phyloP scores from a whole-genome alignment of 1,140 invertebrate genomes.

The Zophobas atratus region DNA sequence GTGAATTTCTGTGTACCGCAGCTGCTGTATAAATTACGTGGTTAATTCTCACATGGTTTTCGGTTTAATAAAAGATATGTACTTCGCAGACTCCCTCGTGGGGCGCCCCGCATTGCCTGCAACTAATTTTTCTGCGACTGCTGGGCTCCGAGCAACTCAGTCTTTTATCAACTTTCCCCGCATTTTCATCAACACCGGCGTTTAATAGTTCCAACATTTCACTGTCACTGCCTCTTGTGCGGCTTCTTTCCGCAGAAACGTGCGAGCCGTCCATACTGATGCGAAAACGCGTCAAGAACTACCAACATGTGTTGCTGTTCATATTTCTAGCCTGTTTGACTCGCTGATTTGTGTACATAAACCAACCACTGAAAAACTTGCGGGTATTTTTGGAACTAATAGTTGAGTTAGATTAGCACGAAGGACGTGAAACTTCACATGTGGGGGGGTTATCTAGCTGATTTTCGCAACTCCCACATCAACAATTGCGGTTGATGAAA shows the following conservation, averaged over 20 bases:
- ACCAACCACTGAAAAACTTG: conserved; percentile 3
- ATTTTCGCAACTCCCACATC: too few relatives aligned
- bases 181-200: conserved; percentile 30
- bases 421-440: neutral
- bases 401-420: neutral
- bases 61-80: conserved; percentile 27
- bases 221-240: conserved; percentile 48
- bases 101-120: conserved; percentile 57
- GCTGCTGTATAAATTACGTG: conserved; percentile 28
- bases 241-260: conserved; percentile 43
- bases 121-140: conserved; percentile 55
- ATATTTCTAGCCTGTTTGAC: conserved; percentile 11
- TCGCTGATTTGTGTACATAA: conserved; percentile 45
- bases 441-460: too few relatives aligned
- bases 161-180: conserved; percentile 45
- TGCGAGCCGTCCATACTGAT: conserved; percentile 21
- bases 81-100: conserved; percentile 49
- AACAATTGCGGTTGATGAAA: too few relatives aligned
- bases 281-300: conserved; percentile 10
- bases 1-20: conserved; percentile 5
- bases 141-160: conserved; percentile 20
- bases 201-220: conserved; percentile 52
- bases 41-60: conserved; percentile 10
- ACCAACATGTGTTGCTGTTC: conserved; percentile 7
- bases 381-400: conserved; percentile 40